Conservation (phyloP, 2,113 vertebrate genomes). For the Meriones unguiculatus region DNA sequence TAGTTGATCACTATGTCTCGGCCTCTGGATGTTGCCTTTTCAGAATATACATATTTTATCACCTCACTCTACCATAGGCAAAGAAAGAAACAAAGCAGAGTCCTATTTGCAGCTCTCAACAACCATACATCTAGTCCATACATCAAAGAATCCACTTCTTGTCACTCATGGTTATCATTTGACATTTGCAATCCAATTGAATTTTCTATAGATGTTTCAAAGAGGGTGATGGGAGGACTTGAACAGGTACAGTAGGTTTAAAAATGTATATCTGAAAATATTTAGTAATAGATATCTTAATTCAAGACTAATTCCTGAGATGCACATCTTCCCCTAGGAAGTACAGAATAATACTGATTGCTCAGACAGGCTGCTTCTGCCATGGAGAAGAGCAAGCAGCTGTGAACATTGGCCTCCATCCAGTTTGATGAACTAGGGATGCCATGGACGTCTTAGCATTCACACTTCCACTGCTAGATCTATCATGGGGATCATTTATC, state of each 20-base stretch:
- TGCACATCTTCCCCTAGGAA: background rate
- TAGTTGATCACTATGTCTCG: background rate
- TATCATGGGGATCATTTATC: constrained; percentile 37
- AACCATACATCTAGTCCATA: background rate
- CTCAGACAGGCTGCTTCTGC: constrained; percentile 17
- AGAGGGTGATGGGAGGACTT: background rate
- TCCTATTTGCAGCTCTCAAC: background rate
- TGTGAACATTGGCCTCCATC: constrained; percentile 55
- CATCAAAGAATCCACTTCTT: background rate
- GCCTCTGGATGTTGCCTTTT: background rate
- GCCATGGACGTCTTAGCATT: constrained; percentile 19
- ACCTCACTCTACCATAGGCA: background rate
- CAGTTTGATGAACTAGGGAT: constrained; percentile 50
- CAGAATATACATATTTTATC: background rate
- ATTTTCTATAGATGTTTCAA: background rate
- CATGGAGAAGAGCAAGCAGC: constrained; percentile 26
- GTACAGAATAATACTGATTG: background rate
- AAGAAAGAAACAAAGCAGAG: constrained; percentile 22
- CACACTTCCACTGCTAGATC: constrained; percentile 5
- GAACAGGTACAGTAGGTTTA: background rate
- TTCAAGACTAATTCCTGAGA: constrained; percentile 38
- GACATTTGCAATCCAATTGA: background rate
- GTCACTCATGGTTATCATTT: background rate
- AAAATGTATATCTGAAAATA: constrained; percentile 46
- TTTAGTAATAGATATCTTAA: constrained; percentile 46